Base-by-base conservation (phyloP, 2,113 vertebrate genomes). In the Poecilia latipinna region DNA sequence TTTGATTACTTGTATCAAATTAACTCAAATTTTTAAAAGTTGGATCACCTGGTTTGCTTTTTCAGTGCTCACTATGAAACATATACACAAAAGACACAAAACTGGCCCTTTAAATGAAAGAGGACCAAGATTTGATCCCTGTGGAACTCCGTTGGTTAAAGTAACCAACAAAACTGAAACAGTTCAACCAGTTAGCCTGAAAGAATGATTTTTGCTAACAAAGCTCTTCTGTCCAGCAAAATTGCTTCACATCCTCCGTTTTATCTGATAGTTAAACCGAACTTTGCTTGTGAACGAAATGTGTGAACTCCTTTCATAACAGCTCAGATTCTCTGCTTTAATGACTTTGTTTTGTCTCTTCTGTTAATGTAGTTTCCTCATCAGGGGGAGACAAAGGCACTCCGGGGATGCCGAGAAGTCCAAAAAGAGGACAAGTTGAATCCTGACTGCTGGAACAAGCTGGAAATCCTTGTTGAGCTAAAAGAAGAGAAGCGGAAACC, bases 401-500 rank as follows among this genome's bases (percentile, higher is more conserved):
- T 24, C 51, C 24, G 10, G 24, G 51, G 51, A 57, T 3, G 51
- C 51, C 10, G 22, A 57, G 22, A 24, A 57, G 51, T n/a, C 51
- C 51, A 57, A n/a, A 57, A 57, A n/a, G 51, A 57, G 51, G 51
- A 57, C 44, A 42, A 42, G 39, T 48, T 48, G 44, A 48, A 48
- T 48, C 17, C 44, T 57, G 51, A n/a, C 51, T 24, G 10, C 51
- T 57, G 22, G 8, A 57, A 57, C 51, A 57, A 57, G 19, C 19
- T 57, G 51, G 51, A 57, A n/a, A 57, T 24, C 22, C 22, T 57
- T 57, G 62, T 48, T 32, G 28, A 31, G 17, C 17, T 10, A 32
- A 29, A 63, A 64, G 62, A 48, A 48, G 76, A 68, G 60, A 65
- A 70, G 74, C 35, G 75, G 82, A 87, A 87, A 88, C 82, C 42